These are phyloP conservation scores for Embiotoca jacksoni DNA, from an alignment of 2,113 vertebrate genomes.

Conservation along the genomic window DNA sequence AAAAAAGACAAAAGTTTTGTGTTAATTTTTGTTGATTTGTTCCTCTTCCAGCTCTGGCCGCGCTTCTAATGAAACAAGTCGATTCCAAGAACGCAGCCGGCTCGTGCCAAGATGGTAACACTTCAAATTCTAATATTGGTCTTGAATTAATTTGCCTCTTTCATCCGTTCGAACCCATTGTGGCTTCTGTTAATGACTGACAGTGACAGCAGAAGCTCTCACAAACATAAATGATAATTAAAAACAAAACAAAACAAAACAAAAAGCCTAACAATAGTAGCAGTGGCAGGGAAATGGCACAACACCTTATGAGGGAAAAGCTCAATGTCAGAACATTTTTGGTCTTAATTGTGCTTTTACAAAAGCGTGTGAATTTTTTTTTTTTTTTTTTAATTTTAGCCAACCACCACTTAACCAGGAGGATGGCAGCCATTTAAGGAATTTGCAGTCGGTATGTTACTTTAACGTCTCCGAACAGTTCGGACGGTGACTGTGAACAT, in stretches of 20 bases:
- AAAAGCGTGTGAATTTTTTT: constrained; percentile 2
- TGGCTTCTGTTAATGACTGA: constrained; percentile 72
- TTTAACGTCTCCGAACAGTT: not conserved
- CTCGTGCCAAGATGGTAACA: constrained; percentile 58
- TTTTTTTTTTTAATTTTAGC: constrained; percentile 12
- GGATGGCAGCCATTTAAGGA: constrained; percentile 5
- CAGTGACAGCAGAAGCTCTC: constrained; percentile 61
- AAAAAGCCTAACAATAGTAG: constrained; percentile 36
- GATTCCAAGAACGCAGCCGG: constrained; percentile 52
- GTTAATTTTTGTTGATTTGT: constrained; percentile 43
- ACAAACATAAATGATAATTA: constrained; percentile 38
- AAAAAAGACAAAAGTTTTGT: constrained; percentile 17
- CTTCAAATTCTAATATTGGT: constrained; percentile 72
- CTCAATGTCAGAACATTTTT: not conserved
- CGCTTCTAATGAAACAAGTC: constrained; percentile 52
- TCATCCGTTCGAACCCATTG: constrained; percentile 76
- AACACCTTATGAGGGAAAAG: constrained; percentile 50
- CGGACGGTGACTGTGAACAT: constrained; percentile 1
- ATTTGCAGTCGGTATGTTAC: not conserved
- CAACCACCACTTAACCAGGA: not conserved
- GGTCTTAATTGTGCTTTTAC: constrained; percentile 5
- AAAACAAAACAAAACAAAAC: not conserved
- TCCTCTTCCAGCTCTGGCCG: constrained; percentile 50
- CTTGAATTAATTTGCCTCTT: constrained; percentile 76
- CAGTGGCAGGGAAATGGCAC: constrained; percentile 21